Percentiles rank a stretch among this genome's conserved stretches.
phyloP scores from a whole-genome alignment of 1,140 invertebrate species.

The Drosophila murphyi region DNA sequence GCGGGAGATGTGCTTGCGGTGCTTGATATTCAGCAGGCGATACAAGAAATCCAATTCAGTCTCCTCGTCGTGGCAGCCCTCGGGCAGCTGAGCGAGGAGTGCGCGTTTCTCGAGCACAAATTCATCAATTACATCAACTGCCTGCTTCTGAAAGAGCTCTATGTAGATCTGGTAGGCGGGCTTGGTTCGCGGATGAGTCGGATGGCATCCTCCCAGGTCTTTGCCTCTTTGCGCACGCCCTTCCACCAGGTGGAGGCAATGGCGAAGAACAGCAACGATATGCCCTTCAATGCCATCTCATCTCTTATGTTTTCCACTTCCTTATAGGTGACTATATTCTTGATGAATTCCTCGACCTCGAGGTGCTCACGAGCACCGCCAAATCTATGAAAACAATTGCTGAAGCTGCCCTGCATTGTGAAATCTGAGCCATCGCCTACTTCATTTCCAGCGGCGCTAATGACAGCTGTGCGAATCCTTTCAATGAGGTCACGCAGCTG shows the following conservation, averaged over 20 bases:
- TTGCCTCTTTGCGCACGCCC: slow-evolving; percentile 81
- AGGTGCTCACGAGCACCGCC: slow-evolving; percentile 65
- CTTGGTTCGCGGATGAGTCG: slow-evolving; percentile 69
- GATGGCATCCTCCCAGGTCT: slow-evolving; percentile 75
- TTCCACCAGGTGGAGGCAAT: slow-evolving; percentile 85
- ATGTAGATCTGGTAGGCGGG: slow-evolving; percentile 78
- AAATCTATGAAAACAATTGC: slow-evolving; percentile 61
- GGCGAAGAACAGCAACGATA: slow-evolving; percentile 83
- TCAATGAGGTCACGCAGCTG: neutral
- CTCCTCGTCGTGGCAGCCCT: slow-evolving; percentile 74
- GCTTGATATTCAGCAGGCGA: slow-evolving; percentile 75
- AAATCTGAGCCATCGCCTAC: neutral
- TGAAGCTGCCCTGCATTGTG: slow-evolving; percentile 68
- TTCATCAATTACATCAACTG: slow-evolving; percentile 65
- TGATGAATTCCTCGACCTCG: slow-evolving; percentile 79
- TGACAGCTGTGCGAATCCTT: slow-evolving; percentile 41
- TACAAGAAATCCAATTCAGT: slow-evolving; percentile 79
- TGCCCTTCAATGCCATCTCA: slow-evolving; percentile 80
- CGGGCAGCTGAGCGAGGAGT: slow-evolving; percentile 76
- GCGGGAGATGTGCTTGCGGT: slow-evolving; percentile 73
- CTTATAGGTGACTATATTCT: slow-evolving; percentile 68
- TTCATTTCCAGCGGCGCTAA: slow-evolving; percentile 5
- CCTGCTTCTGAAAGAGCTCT: slow-evolving; percentile 77
- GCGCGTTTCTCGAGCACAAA: slow-evolving; percentile 79
- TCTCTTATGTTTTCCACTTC: slow-evolving; percentile 77